A percentile compares a stretch with the other conserved stretches of the same genome.
Conservation (phyloP, 2,113 vertebrate species). For the crab-eating macaque (Macaca fascicularis) region T2T-MFA8v1.1 NC_088375.1:180137001-180137500, state of each 20-base stretch:
- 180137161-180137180: not conserved
- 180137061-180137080: not conserved
- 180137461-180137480: too few species aligned
- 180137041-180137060: not conserved
- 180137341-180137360: not conserved
- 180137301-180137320: not conserved
- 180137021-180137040: not conserved
- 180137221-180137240: not conserved
- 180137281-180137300: not conserved
- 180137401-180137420: not conserved
- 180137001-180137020: not conserved
- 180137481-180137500: too few species aligned
- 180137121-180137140: not conserved
- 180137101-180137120: not conserved
- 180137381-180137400: not conserved
- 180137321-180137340: not conserved
- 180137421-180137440: not conserved
- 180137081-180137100: not conserved
- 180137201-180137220: not conserved
- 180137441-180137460: not conserved
- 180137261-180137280: not conserved
- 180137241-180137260: not conserved
- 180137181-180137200: not conserved
- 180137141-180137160: not conserved
- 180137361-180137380: not conserved